Percentiles rank a stretch among this genome's conserved stretches.
phyloP scores from a whole-genome alignment of 2,113 vertebrate genomes.

The Limnothrissa miodon region DNA sequence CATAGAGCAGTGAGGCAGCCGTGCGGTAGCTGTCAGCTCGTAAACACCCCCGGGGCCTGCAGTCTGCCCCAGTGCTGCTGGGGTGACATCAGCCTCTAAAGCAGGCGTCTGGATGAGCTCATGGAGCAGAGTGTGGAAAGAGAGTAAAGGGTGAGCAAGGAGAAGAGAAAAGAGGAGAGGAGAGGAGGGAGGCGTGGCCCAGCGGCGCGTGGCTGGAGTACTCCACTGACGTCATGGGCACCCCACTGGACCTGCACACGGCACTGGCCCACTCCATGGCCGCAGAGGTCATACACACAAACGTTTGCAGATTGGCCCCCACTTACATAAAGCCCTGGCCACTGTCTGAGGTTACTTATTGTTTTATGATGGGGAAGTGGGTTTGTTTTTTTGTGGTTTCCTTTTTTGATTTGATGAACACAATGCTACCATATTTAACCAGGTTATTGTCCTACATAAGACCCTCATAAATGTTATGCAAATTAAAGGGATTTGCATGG shows the following conservation, averaged over 20 bases:
- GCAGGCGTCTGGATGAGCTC: constrained; percentile 11
- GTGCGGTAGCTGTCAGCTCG: constrained; percentile 16
- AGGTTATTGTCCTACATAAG: too few species aligned
- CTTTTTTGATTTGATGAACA: too few species aligned
- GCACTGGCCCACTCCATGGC: background rate
- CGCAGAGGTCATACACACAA: constrained; percentile 1
- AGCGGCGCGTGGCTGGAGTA: constrained; percentile 8
- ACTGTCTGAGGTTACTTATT: background rate
- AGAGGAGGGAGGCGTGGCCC: background rate
- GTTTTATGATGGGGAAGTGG: background rate
- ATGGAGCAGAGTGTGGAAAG: background rate
- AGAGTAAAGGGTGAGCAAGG: background rate
- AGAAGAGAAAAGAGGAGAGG: background rate
- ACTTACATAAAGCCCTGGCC: background rate
- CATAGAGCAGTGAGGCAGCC: background rate
- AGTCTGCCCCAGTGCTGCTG: background rate
- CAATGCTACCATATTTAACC: too few species aligned
- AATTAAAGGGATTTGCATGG: too few species aligned
- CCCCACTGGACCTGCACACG: background rate
- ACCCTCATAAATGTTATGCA: too few species aligned
- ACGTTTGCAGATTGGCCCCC: background rate
- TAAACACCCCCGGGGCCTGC: constrained; percentile 7
- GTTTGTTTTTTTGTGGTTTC: background rate
- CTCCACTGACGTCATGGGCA: background rate
- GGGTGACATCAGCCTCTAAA: constrained; percentile 17